Conservation (phyloP, 2,888 invertebrate genomes). For the Cremastinae sp. region DNA sequence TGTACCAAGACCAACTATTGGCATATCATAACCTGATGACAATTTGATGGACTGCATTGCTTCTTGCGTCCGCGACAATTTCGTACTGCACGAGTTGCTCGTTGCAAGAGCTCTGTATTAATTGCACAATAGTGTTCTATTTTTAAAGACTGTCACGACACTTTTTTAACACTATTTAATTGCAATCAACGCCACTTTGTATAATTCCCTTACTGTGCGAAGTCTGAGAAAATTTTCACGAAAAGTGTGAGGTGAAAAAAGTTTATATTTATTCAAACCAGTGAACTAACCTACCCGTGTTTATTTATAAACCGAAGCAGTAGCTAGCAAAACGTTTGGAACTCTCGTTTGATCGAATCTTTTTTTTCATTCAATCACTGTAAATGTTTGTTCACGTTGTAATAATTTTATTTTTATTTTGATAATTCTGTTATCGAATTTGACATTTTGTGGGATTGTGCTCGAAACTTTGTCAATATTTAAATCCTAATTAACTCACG, state of each 20-base stretch:
- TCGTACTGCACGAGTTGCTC: slow-evolving; percentile 46
- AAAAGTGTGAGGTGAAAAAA: too few species aligned
- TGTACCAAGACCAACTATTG: slow-evolving; percentile 87
- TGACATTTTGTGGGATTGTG: not conserved
- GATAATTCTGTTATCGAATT: not conserved
- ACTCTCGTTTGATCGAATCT: not conserved
- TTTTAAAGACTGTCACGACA: slow-evolving; percentile 44
- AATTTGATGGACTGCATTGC: slow-evolving; percentile 71
- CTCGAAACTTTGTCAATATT: too few species aligned
- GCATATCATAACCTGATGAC: slow-evolving; percentile 83
- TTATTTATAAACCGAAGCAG: slow-evolving; percentile 52
- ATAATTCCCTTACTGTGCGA: not conserved
- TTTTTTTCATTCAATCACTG: not conserved
- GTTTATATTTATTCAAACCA: too few species aligned
- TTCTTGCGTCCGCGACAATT: slow-evolving; percentile 35
- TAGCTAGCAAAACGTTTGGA: slow-evolving; percentile 5
- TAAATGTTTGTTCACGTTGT: too few species aligned
- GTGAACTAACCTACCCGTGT: not conserved
- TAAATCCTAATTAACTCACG: too few species aligned
- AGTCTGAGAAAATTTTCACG: too few species aligned
- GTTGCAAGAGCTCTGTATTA: slow-evolving; percentile 55
- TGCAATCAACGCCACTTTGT: not conserved
- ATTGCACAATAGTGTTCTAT: slow-evolving; percentile 63
- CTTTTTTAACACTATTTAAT: slow-evolving; percentile 8
- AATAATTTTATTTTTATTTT: not conserved